Evolutionary conservation across 2,888 invertebrate genomes (phyloP).

Genomic region (Siphonodentalium dalli): DNA sequence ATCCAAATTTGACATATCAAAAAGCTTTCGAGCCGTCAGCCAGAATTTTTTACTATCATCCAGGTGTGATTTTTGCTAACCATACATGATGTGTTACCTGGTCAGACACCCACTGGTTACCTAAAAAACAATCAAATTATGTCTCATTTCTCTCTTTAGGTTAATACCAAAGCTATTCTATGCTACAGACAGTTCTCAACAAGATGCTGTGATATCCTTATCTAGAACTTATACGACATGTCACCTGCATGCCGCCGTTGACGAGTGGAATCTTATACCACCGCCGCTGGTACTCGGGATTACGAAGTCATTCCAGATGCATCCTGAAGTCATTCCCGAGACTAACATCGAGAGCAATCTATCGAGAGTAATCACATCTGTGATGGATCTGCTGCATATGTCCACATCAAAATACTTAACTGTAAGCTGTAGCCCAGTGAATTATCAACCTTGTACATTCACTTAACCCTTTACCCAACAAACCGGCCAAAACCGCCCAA

Average conservation of each 20-base stretch:
- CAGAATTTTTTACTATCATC: too few species aligned
- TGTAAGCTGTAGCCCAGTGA: too few species aligned
- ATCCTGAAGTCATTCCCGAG: constrained; percentile 31
- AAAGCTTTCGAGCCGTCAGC: too few species aligned
- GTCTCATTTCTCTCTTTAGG: constrained; percentile 46
- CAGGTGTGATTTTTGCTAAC: too few species aligned
- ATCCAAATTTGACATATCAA: too few species aligned
- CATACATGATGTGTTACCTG: too few species aligned
- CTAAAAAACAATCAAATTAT: too few species aligned
- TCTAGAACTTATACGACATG: constrained; percentile 63
- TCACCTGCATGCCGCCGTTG: constrained; percentile 58
- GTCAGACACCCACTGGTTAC: too few species aligned
- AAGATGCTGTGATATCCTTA: constrained; percentile 69
- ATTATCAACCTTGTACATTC: too few species aligned
- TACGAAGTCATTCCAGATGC: constrained; percentile 62
- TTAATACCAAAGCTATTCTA: constrained; percentile 63
- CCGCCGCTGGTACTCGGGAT: constrained; percentile 69
- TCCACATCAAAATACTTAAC: constrained; percentile 75
- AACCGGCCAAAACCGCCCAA: too few species aligned
- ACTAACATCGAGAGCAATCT: constrained; percentile 68
- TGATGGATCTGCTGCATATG: constrained; percentile 70
- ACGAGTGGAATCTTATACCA: constrained; percentile 59
- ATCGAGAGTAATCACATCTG: constrained; percentile 69
- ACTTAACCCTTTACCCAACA: too few species aligned
- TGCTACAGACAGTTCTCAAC: constrained; percentile 67